Percentiles rank a stretch among this genome's conserved stretches.
These are phyloP conservation scores for Atrina japonica DNA, from an alignment of 2,888 invertebrate species.

Conservation along the genomic window DNA sequence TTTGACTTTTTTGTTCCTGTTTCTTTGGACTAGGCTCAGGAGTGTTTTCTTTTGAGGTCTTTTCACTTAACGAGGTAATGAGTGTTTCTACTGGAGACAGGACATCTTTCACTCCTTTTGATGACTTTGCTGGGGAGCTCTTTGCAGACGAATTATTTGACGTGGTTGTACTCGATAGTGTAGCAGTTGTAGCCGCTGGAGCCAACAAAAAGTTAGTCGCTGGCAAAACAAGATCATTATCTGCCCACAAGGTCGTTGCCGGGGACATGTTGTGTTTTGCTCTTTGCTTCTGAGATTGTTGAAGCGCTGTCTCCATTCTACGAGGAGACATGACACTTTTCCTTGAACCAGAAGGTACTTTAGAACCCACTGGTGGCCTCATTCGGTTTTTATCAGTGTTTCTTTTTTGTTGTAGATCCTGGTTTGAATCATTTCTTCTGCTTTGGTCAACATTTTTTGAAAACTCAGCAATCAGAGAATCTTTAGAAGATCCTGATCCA, in stretches of 20 bases:
- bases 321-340: constrained; percentile 32
- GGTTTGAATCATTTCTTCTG: background rate
- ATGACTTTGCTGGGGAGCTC: constrained; percentile 46
- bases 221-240: constrained; percentile 61
- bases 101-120: constrained; percentile 32
- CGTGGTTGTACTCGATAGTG: constrained; percentile 16
- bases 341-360: constrained; percentile 48
- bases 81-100: constrained; percentile 46
- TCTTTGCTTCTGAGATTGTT: constrained; percentile 42
- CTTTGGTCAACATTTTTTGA: constrained; percentile 15
- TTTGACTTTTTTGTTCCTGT: constrained; percentile 8
- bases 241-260: constrained; percentile 76
- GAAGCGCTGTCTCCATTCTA: constrained; percentile 36
- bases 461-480: background rate
- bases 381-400: background rate
- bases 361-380: constrained; percentile 8
- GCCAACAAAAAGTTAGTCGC: constrained; percentile 66
- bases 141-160: constrained; percentile 42
- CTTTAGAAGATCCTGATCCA: constrained; percentile 5
- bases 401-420: background rate
- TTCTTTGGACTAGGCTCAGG: constrained; percentile 19
- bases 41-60: constrained; percentile 36
- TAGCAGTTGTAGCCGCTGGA: constrained; percentile 58
- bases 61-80: constrained; percentile 58
- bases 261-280: constrained; percentile 74